These are phyloP conservation scores for Caenorhabditis latens DNA, from an alignment of 1,140 invertebrate species.

Conservation along the genomic window DNA sequence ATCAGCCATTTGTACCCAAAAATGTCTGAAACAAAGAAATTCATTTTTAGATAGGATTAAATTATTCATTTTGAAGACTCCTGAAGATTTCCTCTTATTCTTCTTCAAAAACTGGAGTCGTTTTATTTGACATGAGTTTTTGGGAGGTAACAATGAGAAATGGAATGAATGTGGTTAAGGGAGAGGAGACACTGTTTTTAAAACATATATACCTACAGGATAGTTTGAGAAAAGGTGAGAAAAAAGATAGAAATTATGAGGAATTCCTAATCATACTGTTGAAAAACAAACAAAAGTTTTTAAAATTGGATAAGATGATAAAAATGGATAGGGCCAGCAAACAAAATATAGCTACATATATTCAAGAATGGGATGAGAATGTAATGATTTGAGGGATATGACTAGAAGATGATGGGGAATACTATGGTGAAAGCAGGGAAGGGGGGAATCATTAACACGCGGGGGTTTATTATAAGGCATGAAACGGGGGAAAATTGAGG, in stretches of 20 bases:
- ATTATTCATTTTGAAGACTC: no score
- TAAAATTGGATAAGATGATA: neutral
- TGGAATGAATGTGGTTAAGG: neutral
- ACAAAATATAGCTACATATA: slow-evolving; percentile 19
- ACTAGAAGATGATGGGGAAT: neutral
- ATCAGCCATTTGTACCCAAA: slow-evolving; percentile 2
- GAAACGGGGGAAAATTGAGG: neutral
- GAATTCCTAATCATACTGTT: neutral
- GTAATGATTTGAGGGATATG: no score
- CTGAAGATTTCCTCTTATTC: no score
- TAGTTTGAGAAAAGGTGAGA: neutral
- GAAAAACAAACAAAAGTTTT: neutral
- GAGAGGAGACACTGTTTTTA: neutral
- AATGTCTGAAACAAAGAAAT: neutral
- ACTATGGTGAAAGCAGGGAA: neutral
- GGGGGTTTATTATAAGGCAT: slow-evolving; percentile 5
- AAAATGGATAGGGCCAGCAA: neutral
- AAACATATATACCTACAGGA: slow-evolving; percentile 42
- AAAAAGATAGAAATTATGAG: neutral
- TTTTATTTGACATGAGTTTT: slow-evolving; percentile 21
- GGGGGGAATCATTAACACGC: neutral
- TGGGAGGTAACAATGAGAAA: neutral
- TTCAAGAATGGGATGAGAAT: neutral
- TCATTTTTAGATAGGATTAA: no score
- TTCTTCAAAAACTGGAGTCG: neutral